Percentiles rank a stretch among this genome's conserved stretches.
phyloP scores from a whole-genome alignment of 2,888 invertebrate genomes.

The Cylindroiulus punctatus region DNA sequence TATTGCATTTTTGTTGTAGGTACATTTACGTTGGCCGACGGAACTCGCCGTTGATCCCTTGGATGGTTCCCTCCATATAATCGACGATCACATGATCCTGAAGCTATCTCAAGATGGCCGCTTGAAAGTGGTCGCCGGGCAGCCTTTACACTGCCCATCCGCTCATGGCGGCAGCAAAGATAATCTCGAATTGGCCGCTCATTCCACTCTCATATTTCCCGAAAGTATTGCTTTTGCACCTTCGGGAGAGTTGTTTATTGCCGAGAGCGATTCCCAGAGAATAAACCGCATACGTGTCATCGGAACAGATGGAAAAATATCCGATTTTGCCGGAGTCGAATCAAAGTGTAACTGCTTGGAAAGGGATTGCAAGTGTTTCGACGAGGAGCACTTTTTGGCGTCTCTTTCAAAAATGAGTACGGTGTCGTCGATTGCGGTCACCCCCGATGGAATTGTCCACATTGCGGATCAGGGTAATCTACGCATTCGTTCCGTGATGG shows the following conservation, averaged over 20 bases:
- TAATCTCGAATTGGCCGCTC: conserved; percentile 63
- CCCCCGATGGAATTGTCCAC: conserved; percentile 94
- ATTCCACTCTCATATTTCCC: conserved; percentile 78
- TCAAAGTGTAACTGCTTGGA: conserved; percentile 67
- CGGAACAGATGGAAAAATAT: conserved; percentile 91
- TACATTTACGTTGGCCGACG: conserved; percentile 98
- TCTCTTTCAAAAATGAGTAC: conserved; percentile 66
- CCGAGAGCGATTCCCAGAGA: conserved; percentile 86
- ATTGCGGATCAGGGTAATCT: conserved; percentile 85
- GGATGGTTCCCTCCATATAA: conserved; percentile 93
- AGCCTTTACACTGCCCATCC: conserved; percentile 87
- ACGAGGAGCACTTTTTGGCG: conserved; percentile 80
- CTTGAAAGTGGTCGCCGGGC: conserved; percentile 89
- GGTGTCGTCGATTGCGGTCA: conserved; percentile 81
- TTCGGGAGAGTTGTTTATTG: conserved; percentile 90
- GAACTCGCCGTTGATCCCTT: conserved; percentile 92
- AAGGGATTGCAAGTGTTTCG: conserved; percentile 90
- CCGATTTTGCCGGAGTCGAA: conserved; percentile 91
- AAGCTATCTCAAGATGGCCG: conserved; percentile 87
- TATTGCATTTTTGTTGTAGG: conserved; percentile 66
- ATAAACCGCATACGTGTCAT: conserved; percentile 82
- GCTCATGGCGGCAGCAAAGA: conserved; percentile 62
- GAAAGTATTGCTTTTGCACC: conserved; percentile 90
- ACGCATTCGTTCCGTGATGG: conserved; percentile 60
- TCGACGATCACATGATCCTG: conserved; percentile 92